phyloP scores from a whole-genome alignment of 2,888 invertebrate genomes.

The Syritta pipiens region DNA sequence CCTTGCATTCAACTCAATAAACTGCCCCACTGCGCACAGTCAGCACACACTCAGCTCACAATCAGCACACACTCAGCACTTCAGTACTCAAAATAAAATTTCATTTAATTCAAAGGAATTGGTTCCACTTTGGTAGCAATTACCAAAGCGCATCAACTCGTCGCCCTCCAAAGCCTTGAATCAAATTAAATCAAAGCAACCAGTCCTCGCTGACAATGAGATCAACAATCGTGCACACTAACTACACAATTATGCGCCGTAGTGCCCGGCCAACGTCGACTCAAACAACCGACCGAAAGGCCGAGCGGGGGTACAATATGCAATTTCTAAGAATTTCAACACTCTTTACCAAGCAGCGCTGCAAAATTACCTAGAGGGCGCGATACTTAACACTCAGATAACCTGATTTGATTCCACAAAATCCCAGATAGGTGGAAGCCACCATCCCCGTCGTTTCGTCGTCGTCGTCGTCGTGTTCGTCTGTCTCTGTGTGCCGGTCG shows the following conservation, averaged over 20 bases:
- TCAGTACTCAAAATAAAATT: no score
- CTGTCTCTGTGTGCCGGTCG: neutral
- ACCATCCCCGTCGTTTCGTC: slow-evolving; percentile 15
- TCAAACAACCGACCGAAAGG: neutral
- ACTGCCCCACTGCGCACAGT: neutral
- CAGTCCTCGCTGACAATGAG: slow-evolving; percentile 63
- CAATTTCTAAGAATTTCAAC: slow-evolving; percentile 64
- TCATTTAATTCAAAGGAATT: slow-evolving; percentile 48
- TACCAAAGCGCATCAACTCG: slow-evolving; percentile 54
- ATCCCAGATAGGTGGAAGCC: slow-evolving; percentile 44
- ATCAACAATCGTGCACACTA: slow-evolving; percentile 67
- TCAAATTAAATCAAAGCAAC: slow-evolving; percentile 66
- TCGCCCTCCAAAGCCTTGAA: slow-evolving; percentile 33
- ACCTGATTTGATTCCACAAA: slow-evolving; percentile 66
- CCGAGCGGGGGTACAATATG: slow-evolving; percentile 19
- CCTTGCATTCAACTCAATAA: no score
- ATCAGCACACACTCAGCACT: no score
- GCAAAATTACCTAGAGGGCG: slow-evolving; percentile 66
- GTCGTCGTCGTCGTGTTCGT: neutral
- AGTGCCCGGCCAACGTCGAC: neutral
- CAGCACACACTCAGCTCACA: no score
- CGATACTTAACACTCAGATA: slow-evolving; percentile 70
- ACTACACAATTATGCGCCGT: slow-evolving; percentile 63
- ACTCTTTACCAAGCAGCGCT: slow-evolving; percentile 19
- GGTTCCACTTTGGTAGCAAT: slow-evolving; percentile 64